Base-by-base conservation (phyloP, 2,888 invertebrate species). In the Drosophila meridionalis region DNA sequence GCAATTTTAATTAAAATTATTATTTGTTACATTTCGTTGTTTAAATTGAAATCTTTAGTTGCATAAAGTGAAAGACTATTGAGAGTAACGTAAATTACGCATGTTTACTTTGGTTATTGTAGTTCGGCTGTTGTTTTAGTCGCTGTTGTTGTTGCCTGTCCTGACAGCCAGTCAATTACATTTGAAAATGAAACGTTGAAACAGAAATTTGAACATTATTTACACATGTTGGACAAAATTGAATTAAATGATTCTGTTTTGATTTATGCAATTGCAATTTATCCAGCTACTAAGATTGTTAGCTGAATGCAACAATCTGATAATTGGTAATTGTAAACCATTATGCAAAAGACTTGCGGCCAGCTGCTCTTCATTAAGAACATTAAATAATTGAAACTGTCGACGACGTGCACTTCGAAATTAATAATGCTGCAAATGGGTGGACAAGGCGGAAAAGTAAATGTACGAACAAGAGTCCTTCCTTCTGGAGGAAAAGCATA, bases 251-350 rank as follows among this genome's bases (percentile, higher is more conserved):
- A 76, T 67, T 73, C 73, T 50, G 34, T 56, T 76, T 73, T 79
- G 76, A 73, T 73, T 68, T 62, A 68, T 68, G n/a, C 50, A 56
- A 38, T 28, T 42, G 20, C 50, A 38, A 28, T 45, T 56, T 45
- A 26, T 56, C 40, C 55, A 26, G 20, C 50, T 26, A 12, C 32
- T 9, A 50, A 58, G 20, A 45, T 45, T 61, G 20, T 38, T 38
- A n/a, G 20, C 48, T 42, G 40, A 32, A 48, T 55, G 6, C 53
- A 53, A 43, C 64, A 53, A 83, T 69, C 77, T 69, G 82, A 77
- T 86, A 86, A 79, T 83, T 83, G 82, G 76, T 76, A 82, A 79
- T 79, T 86, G 79, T 59, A 71, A 72, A 42, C 66, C 73, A 67
- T 74, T 72, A 56, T 50, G 32, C 52, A 63, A 58, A 69, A 56